phyloP scores from a whole-genome alignment of 1,140 invertebrate species.

The Berghia stephanieae region DNA sequence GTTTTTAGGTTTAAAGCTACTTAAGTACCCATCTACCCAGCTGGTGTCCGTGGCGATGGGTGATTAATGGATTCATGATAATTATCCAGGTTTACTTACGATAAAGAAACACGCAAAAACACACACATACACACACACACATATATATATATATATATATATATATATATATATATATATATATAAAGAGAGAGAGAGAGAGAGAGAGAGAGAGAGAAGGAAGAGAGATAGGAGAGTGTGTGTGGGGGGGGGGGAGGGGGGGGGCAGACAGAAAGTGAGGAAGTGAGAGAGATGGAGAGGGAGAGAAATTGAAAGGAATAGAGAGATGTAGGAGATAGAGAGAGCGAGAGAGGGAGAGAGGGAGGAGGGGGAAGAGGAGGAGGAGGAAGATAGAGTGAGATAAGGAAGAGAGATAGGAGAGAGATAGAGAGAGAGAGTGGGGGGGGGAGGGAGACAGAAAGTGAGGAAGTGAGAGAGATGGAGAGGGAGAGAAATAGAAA shows the following conservation, averaged over 20 bases:
- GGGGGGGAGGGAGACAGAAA: not conserved
- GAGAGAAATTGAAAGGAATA: not conserved
- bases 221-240: not conserved
- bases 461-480: not conserved
- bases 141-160: not conserved
- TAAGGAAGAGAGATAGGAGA: slow-evolving; percentile 1
- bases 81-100: too few species aligned
- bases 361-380: not conserved
- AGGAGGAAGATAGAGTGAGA: slow-evolving; percentile 13
- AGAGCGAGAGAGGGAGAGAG: not conserved
- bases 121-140: slow-evolving; percentile 7
- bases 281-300: slow-evolving; percentile 14
- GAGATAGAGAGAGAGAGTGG: slow-evolving; percentile 9
- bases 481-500: slow-evolving; percentile 13
- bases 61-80: too few species aligned
- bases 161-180: slow-evolving; percentile 9
- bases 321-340: not conserved
- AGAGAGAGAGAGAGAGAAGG: too few species aligned
- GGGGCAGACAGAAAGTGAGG: not conserved
- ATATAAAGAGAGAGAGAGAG: not conserved
- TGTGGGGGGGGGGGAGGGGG: not conserved
- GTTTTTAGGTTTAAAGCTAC: too few species aligned
- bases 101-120: not conserved
- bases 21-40: too few species aligned
- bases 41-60: too few species aligned